Evolutionary conservation across 2,113 vertebrate genomes (phyloP), one percentile per base, ranked within the genome.

Genomic region (Colossoma macropomum): DNA sequence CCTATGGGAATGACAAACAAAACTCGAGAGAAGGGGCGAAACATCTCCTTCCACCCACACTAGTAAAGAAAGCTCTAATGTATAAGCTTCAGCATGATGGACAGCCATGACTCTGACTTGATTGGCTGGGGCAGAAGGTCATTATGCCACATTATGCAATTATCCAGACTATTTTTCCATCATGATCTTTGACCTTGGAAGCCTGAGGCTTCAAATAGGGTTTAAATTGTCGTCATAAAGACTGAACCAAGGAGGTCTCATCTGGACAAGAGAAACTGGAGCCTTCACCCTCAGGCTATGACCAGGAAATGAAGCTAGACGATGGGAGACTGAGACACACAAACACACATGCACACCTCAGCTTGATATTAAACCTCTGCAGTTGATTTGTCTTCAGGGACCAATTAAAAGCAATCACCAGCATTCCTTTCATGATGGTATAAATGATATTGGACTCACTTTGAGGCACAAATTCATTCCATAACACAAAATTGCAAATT

Each of bases 111-210:
- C 72, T 79, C 84, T 54, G 38, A 77, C 32, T 50, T 48, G 65
- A 80, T 83, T 75, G 91, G 85, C 83, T 87, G 87, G 89, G 88
- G 80, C 84, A 91, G 27, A 82, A 90, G 90, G 90, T 91, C 90
- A 91, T 89, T 89, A 89, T 84, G 91, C 87, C 85, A 84, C 82
- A 90, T 93, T 92, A 91, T 86, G 69, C 54, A 81, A 92, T 92
- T 90, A 91, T 75, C n/a, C 72, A 45, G 63, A 88, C 86, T 77
- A 54, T 77, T 84, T 88, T 87, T 82, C 79, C 82, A 84, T 62
- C 68, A 66, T 85, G 81, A 87, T 88, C 79, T 90, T 82, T 89
- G 80, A 76, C 88, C 88, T 88, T 54, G 56, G 66, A 70, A 45
- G 73, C 73, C 75, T 84, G 70, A 89, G 71, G 91, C 88, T 90